A percentile compares a stretch with the other conserved stretches of the same genome.
Conservation (phyloP, 2,888 invertebrate species). For the Helicoverpa assulta region DNA sequence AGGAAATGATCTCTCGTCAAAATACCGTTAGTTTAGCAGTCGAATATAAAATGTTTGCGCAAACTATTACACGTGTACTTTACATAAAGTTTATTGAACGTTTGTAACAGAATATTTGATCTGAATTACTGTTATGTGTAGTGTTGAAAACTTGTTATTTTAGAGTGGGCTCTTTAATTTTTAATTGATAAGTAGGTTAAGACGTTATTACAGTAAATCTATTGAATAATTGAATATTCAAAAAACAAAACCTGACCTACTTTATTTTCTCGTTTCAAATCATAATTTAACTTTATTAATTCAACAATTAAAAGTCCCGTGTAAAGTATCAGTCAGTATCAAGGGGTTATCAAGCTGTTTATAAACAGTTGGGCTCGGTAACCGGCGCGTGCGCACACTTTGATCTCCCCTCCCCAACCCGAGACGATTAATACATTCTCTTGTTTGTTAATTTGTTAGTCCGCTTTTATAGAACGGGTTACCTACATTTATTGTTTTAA, state of each 20-base stretch:
- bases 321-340: constrained; percentile 34
- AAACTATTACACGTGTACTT: constrained; percentile 42
- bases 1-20: constrained; percentile 26
- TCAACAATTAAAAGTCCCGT: constrained; percentile 28
- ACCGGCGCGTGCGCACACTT: constrained; percentile 66
- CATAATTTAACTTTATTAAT: constrained; percentile 14
- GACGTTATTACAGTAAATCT: background rate
- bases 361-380: constrained; percentile 65
- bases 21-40: constrained; percentile 38
- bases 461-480: constrained; percentile 38
- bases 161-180: constrained; percentile 34
- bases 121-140: constrained; percentile 29
- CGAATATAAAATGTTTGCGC: constrained; percentile 42
- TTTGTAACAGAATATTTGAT: constrained; percentile 20
- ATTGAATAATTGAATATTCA: too few relatives aligned
- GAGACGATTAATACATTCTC: constrained; percentile 62
- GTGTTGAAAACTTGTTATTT: constrained; percentile 26
- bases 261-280: too few relatives aligned
- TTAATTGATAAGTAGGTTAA: constrained; percentile 19
- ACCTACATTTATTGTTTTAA: constrained; percentile 44
- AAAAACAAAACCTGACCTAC: too few relatives aligned
- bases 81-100: constrained; percentile 55
- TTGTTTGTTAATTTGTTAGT: constrained; percentile 62
- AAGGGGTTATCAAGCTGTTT: constrained; percentile 65
- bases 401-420: constrained; percentile 66